Evolutionary conservation across 2,888 invertebrate species (phyloP).

Genomic region (Philhelius pedissequus): DNA sequence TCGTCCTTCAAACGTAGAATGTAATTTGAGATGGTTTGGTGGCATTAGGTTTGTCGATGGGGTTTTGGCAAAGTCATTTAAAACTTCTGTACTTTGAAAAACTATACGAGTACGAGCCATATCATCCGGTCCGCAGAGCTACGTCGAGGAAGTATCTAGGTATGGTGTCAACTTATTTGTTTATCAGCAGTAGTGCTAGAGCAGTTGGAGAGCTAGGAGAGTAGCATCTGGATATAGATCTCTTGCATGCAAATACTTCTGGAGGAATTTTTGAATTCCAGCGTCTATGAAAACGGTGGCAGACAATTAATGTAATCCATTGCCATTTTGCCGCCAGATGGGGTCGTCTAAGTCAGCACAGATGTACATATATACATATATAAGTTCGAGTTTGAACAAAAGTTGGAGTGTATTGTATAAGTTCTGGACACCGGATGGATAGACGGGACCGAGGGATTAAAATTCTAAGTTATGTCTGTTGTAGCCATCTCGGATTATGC

Average conservation of each 20-base stretch:
- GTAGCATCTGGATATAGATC: conserved; percentile 19
- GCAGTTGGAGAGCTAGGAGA: too few species aligned
- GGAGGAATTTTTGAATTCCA: conserved; percentile 21
- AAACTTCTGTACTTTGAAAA: not conserved
- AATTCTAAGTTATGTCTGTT: conserved; percentile 63
- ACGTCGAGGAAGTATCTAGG: conserved; percentile 13
- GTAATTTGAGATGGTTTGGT: conserved; percentile 53
- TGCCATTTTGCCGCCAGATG: conserved; percentile 52
- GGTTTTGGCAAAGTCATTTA: not conserved
- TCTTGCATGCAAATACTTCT: conserved; percentile 41
- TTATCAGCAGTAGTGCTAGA: not conserved
- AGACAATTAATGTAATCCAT: conserved; percentile 65
- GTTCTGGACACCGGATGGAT: not conserved
- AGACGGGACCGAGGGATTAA: conserved; percentile 45
- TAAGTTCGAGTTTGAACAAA: not conserved
- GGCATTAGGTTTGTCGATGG: not conserved
- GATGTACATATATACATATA: not conserved
- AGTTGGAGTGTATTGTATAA: not conserved
- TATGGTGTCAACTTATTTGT: conserved; percentile 58
- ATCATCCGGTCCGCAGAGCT: not conserved
- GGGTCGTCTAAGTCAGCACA: conserved; percentile 36
- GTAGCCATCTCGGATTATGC: conserved; percentile 52
- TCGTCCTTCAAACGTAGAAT: conserved; percentile 38
- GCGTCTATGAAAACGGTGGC: conserved; percentile 50
- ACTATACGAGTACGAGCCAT: too few species aligned